Base-by-base conservation (phyloP, 2,113 vertebrate genomes). In the Hydrochoerus hydrochaeris region DNA sequence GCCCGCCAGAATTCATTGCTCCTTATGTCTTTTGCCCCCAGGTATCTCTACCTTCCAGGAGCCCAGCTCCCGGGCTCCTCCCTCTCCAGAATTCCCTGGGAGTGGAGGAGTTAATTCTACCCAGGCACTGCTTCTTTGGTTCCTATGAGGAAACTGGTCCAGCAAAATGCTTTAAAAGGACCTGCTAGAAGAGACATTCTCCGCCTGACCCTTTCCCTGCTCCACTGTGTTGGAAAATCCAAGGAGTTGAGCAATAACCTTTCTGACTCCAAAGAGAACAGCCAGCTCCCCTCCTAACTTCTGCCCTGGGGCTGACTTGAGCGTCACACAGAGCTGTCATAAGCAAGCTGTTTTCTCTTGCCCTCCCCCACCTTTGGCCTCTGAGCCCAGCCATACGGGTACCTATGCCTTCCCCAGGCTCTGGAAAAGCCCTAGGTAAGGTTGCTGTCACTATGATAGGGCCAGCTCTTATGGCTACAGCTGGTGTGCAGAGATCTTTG, bases 81-180 rank as follows among this genome's bases (percentile, higher is more conserved):
- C 65, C 54, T 28, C 46, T 65, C 89, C 32, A 69, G 80, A 85
- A 73, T 83, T 91, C 52, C 28, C 52, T 62, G 94, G 97, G 81
- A 88, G 38, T 14, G 49, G 60, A 97, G 92, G 94, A 85, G 98
- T 98, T 98, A 98, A 97, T 41, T 78, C 82, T n/a, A 67, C 65
- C 38, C 0, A 16, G 88, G 86, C 77, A 60, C 90, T 12, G 85
- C 54, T 97, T 90, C 91, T 90, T 90, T 96, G 96, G 96, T 96
- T 92, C 77, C 69, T 67, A 73, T 85, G 89, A 93, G 84, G 96
- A 96, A 94, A 96, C 2, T 14, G 54, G 88, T 41, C 71, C 19
- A 83, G 97, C 96, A 96, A 98, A 91, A 95, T 78, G 95, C 97
- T 97, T 96, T 90, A 96, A 96, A 97, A 96, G 96, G 97, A 80